Percentiles rank a stretch among this genome's conserved stretches.
These are phyloP conservation scores for Synanthedon vespiformis DNA, from an alignment of 2,888 invertebrate species.

Conservation along the genomic window DNA sequence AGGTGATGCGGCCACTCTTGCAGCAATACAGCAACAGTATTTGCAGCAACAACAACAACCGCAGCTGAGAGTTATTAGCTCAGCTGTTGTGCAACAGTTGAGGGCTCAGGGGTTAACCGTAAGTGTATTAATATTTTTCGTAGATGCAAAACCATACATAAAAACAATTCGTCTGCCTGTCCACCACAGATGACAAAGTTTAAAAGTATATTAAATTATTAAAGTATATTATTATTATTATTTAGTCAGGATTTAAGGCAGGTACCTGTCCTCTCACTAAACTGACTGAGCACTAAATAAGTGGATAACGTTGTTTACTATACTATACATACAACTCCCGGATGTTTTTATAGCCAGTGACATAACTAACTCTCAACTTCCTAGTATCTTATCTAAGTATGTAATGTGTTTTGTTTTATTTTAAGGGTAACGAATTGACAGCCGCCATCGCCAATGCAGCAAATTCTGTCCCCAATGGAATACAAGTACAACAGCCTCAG, in stretches of 20 bases:
- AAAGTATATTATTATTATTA: too few species aligned
- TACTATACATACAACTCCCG: too few species aligned
- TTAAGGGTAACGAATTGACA: conserved; percentile 62
- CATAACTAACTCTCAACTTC: too few species aligned
- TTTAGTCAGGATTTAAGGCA: too few species aligned
- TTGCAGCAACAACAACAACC: conserved; percentile 66
- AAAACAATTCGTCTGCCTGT: too few species aligned
- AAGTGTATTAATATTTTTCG: conserved; percentile 14
- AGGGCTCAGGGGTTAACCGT: conserved; percentile 66
- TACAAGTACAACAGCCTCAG: conserved; percentile 65
- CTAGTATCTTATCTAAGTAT: too few species aligned
- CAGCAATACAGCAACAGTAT: conserved; percentile 62
- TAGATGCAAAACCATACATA: neutral
- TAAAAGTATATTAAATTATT: too few species aligned
- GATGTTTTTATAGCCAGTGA: too few species aligned
- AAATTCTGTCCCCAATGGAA: conserved; percentile 51
- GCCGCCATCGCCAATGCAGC: conserved; percentile 67
- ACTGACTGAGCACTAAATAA: too few species aligned
- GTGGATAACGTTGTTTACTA: too few species aligned
- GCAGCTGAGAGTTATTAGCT: conserved; percentile 70
- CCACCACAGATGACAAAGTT: neutral
- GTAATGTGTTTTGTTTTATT: conserved; percentile 6
- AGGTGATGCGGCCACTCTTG: conserved; percentile 57
- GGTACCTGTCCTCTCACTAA: too few species aligned
- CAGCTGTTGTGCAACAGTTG: conserved; percentile 70